Base-by-base conservation (phyloP, 2,888 invertebrate genomes). In the Polydrusus cervinus region DNA sequence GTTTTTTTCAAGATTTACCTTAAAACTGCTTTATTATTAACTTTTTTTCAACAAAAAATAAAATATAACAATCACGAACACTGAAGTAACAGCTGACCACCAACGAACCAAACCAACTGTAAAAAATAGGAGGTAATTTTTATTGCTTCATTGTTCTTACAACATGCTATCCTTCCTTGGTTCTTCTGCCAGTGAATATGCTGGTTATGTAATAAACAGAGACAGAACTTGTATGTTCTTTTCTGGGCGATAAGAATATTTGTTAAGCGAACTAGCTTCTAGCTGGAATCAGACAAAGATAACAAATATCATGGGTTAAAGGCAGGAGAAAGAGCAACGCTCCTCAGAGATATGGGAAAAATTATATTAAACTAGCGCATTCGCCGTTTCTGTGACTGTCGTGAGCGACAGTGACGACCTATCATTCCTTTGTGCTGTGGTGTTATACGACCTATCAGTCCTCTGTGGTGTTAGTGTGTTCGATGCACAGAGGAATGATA, bases 281-380 rank as follows among this genome's bases (percentile, higher is more conserved):
- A 49, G 51, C 51, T 47, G 65, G 51, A 65, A 65, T 49, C 49
- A 34, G 64, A 65, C 49, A 14, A 65, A 51, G 65, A 65, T 16
- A 16, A 51, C 16, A 7, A 49, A 51, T 65, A 30, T 9, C 64
- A 16, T 14, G 45, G 64, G 47, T 64, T 25, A 62, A 47, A 49
- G 34, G 9, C 9, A 7, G 34, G 34, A 40, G 47, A 30, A 64
- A 47, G 64, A 30, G 30, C 6, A 64, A 49, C 13, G 47, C 25
- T 14, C 9, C n/a, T 43, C 13, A 30, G n/a, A 30, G 14, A 51
- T 7, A 14, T 55, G 34, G 55, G 34, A 25, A n/a, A 14, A 7
- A n/a, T 2, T 3, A 14, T 2, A 34, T n/a, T 7, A 25, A 45
- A 25, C 64, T 25, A 7, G 64, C 64, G 47, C 64, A n/a, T 64